Evolutionary conservation across 2,113 vertebrate genomes (phyloP), one percentile per base, ranked within the genome.

Genomic region (Microcebus griseorufus): DNA sequence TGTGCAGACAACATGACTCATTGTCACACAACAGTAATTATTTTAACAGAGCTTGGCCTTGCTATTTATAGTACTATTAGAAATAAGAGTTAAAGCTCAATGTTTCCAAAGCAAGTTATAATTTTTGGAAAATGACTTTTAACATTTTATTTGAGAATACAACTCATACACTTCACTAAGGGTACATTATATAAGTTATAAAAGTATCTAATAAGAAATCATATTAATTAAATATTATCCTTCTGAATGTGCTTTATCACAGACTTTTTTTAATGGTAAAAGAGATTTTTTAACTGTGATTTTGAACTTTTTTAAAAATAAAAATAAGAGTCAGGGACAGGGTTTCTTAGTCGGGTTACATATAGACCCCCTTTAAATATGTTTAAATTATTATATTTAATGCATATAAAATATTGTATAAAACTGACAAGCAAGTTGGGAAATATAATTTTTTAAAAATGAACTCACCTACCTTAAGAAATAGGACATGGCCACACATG

Each of bases 91-190:
- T 75, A 84, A 88, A 93, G 6, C n/a, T 94, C 42, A 55, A 16
- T 53, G n/a, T 76, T 98, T 93, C 37, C 79, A 83, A 94, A 97
- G 64, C 45, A 80, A 93, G 67, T 58, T 95, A 6, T 92, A 58
- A 87, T 76, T 93, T 97, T 90, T 42, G 9, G 69, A 55, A 96
- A 95, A 65, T 58, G 42, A 93, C 55, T 90, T 93, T 60, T 48
- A 94, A 75, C 22, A 9, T 83, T 94, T 90, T 76, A 27, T 87
- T 83, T 90, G 75, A 92, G 37, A 82, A 42, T 70, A 60, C 10
- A 88, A 93, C 39, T 89, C 10, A 64, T 78, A 88, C 29, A 12
- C 27, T 86, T 91, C 94, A 85, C 64, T 86, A 84, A 94, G 34
- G 17, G 34, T 67, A 34, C 34, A 72, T 96, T 95, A 94, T 96